Base-by-base conservation (phyloP, 2,888 invertebrate species). In the Drosophila kambysellisi region DNA sequence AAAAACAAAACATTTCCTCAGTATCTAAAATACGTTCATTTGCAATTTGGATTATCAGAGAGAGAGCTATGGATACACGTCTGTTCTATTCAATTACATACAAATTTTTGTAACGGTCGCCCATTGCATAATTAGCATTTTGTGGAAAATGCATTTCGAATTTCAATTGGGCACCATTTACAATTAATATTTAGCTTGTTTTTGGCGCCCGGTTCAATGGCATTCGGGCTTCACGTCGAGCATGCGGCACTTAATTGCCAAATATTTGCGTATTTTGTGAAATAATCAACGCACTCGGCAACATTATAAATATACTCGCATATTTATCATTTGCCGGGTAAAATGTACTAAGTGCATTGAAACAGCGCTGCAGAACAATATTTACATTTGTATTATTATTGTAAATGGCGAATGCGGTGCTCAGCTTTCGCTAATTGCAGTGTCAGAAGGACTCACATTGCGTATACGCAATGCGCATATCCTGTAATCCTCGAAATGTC, bases 341-440 rank as follows among this genome's bases (percentile, higher is more conserved):
- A 46, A 43, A 11, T 62, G 43, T 57, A 64, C 57, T 66, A 39
- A 63, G 51, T 20, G 51, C 20, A 25, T 25, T 48, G 32, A 7
- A 39, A 33, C 29, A 33, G 32, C 57, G 59, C 41, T 51, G 39
- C 56, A 58, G n/a, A 51, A 33, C 32, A 69, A 61, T 33, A 62
- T 54, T 67, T 70, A 68, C 30, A 53, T 53, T 81, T 12, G 29
- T 17, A 68, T 76, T 79, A 77, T 72, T 72, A 77, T 72, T 72
- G 72, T 56, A 77, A 70, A 86, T 74, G 76, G 35, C 63, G 46
- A 58, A 72, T 80, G 86, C 39, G 77, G 65, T 75, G 43, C 35
- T 52, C 70, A 68, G 69, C 82, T 68, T 62, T 62, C 57, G 74
- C 88, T 84, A 85, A 85, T 85, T 85, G 75, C 77, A 74, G 77